phyloP scores from a whole-genome alignment of 2,797 vertebrate species.

The Acipenser oxyrinchus region DNA sequence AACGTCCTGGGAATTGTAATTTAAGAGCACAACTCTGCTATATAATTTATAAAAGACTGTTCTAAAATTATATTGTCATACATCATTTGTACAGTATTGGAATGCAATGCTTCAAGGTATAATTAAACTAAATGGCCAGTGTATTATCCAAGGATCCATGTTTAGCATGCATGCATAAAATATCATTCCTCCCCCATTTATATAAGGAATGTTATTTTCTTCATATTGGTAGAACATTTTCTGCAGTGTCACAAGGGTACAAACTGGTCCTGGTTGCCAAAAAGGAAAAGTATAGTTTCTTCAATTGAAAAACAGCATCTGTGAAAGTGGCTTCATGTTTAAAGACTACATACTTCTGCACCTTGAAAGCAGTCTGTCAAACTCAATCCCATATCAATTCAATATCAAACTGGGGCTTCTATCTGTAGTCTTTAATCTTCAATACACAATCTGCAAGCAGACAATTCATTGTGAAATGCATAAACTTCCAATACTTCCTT shows the following conservation, averaged over 20 bases:
- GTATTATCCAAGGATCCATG: constrained; percentile 13
- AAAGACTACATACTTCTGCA: no score
- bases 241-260: neutral
- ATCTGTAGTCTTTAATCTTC: no score
- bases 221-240: neutral
- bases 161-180: constrained; percentile 9
- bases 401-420: no score
- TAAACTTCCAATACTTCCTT: no score
- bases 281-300: no score
- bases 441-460: no score
- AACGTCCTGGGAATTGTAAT: constrained; percentile 14
- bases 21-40: constrained; percentile 17
- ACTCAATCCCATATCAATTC: no score
- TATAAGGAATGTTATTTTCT: neutral
- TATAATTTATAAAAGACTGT: constrained; percentile 20
- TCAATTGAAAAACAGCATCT: no score
- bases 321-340: no score
- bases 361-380: no score
- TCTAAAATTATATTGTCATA: constrained; percentile 20
- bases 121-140: constrained; percentile 11
- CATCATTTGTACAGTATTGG: constrained; percentile 17
- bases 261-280: neutral
- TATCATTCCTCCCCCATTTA: constrained; percentile 11
- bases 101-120: constrained; percentile 16
- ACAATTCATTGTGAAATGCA: no score